A percentile compares a stretch with the other conserved stretches of the same genome.
phyloP scores from a whole-genome alignment of 1,140 invertebrate species.

The Charaxes varanes region DNA sequence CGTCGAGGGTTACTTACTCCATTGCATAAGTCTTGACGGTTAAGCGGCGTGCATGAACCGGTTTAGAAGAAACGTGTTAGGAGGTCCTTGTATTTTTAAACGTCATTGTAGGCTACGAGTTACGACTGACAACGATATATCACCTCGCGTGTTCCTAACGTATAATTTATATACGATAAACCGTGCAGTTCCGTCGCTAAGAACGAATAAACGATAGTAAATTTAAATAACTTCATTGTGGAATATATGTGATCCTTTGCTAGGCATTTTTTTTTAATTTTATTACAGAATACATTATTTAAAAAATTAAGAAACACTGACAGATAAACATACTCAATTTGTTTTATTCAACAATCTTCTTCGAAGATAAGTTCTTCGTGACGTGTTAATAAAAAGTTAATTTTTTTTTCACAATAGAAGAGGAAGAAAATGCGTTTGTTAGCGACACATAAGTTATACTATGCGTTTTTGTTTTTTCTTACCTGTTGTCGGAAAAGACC shows the following conservation, averaged over 20 bases:
- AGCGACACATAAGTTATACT: too few relatives aligned
- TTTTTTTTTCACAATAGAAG: too few relatives aligned
- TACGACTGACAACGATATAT: slow-evolving; percentile 1
- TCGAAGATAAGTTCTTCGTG: too few relatives aligned
- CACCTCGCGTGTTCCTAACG: neutral
- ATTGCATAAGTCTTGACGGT: slow-evolving; percentile 61
- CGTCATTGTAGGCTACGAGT: slow-evolving; percentile 2
- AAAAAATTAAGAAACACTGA: too few relatives aligned
- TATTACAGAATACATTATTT: too few relatives aligned
- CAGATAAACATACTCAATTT: too few relatives aligned
- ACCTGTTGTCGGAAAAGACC: slow-evolving; percentile 51
- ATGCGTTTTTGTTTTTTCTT: slow-evolving; percentile 32
- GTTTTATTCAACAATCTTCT: too few relatives aligned
- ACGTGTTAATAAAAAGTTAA: too few relatives aligned
- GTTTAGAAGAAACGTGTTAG: slow-evolving; percentile 69
- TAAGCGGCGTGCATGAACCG: slow-evolving; percentile 56
- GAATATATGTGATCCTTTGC: too few relatives aligned
- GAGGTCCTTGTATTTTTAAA: slow-evolving; percentile 50
- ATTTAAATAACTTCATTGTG: neutral
- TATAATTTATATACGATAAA: slow-evolving; percentile 1
- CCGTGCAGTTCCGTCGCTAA: neutral
- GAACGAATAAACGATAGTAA: too few relatives aligned
- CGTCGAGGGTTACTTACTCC: slow-evolving; percentile 32
- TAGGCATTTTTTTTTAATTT: too few relatives aligned
- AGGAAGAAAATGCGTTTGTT: too few relatives aligned